Evolutionary conservation across 2,113 vertebrate genomes (phyloP), one percentile per base, ranked within the genome.

Genomic region (Rhagologus leucostigma): DNA sequence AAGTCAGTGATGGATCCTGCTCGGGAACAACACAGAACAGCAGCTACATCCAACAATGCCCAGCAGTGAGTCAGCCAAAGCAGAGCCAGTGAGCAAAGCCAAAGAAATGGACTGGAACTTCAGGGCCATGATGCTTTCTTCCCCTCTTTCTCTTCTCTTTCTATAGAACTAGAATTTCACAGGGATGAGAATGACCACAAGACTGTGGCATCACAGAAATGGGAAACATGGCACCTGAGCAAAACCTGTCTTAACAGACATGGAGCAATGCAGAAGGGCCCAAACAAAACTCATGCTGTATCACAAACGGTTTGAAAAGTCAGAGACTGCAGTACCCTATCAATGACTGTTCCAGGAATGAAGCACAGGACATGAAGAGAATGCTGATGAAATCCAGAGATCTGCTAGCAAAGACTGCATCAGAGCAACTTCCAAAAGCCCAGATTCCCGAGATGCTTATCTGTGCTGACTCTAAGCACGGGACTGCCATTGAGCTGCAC

Each of bases 161-260:
- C 57, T 20, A 62, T 1, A 49, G 13, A 55, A 26, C 4, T 4
- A 73, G n/a, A 63, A 18, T 33, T 55, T 90, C 30, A 27, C 11
- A 41, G 10, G 41, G 9, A 55, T 21, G 10, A 55, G 39, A 73
- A 7, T 10, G 9, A 30, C 9, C 15, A 57, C 15, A 26, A 62
- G 35, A 76, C 1, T 13, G 7, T 5, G 13, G 33, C 22, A 42
- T 17, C 60, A 95, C 12, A 85, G 32, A 83, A 83, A 42, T 4
- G 0, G 12, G 16, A 65, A 89, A 80, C 2, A 1, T 0, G 0
- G 13, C 15, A 91, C 11, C 41, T 42, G 9, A 16, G 6, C 16
- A 80, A 91, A 85, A 44, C 15, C 10, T 32, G 10, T 21, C n/a
- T 62, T 9, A 47, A 76, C 0, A 68, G 9, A 46, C 3, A 8